Evolutionary conservation across 2,797 vertebrate genomes (phyloP).

Genomic region (Danio kyathit): DNA sequence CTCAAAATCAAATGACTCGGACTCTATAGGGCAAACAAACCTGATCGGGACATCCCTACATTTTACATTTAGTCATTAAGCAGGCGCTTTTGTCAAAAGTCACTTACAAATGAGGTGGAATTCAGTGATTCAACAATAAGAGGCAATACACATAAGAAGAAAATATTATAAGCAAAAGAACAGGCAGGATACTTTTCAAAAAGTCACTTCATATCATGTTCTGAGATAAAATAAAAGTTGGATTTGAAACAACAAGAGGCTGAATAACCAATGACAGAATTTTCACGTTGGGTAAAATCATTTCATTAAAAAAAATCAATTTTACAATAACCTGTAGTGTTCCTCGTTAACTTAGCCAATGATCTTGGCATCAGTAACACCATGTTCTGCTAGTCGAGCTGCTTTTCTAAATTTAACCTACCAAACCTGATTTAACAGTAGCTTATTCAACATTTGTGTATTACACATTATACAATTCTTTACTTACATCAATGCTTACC

Average conservation of each 20-base stretch:
- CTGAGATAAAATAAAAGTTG: not conserved
- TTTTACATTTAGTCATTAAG: too few species aligned
- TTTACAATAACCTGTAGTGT: not conserved
- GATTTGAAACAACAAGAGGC: not conserved
- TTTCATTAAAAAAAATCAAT: not conserved
- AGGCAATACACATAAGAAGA: too few species aligned
- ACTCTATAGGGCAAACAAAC: too few species aligned
- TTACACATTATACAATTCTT: not conserved
- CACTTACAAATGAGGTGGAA: too few species aligned
- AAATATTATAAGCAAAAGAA: not conserved
- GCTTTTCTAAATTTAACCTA: conserved; percentile 2
- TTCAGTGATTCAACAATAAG: too few species aligned
- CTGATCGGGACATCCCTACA: too few species aligned
- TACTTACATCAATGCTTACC: not conserved
- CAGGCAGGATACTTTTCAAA: not conserved
- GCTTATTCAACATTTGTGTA: not conserved
- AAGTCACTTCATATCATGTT: not conserved
- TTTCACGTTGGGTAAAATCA: not conserved
- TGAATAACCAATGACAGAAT: not conserved
- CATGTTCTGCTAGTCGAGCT: conserved; percentile 11
- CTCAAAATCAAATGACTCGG: too few species aligned
- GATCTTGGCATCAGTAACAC: not conserved
- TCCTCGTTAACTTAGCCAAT: not conserved
- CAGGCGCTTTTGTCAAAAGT: too few species aligned
- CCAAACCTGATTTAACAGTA: conserved; percentile 3